Evolutionary conservation across 2,113 vertebrate species (phyloP).

Genomic region (Glaucomys volans): DNA sequence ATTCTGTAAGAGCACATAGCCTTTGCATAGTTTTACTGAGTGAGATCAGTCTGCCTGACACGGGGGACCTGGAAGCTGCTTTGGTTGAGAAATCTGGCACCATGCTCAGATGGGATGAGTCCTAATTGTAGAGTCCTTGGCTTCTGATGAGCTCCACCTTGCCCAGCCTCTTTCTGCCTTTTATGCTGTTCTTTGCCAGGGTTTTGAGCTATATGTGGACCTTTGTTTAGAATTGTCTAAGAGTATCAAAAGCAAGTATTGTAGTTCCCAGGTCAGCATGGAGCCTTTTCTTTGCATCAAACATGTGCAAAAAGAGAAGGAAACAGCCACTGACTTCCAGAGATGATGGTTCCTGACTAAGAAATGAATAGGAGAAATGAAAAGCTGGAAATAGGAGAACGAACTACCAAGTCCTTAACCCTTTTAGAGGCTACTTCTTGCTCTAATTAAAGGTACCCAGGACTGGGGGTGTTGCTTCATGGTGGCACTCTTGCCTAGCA

Average conservation of each 20-base stretch:
- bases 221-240: slow-evolving; percentile 59
- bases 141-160: background rate
- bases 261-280: background rate
- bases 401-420: background rate
- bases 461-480: background rate
- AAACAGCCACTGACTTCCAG: background rate
- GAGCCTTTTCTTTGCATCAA: slow-evolving; percentile 14
- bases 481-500: background rate
- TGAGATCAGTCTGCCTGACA: slow-evolving; percentile 23
- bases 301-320: background rate
- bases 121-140: background rate
- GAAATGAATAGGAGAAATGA: background rate
- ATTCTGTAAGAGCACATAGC: slow-evolving; percentile 43
- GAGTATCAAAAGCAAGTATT: slow-evolving; percentile 33
- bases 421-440: background rate
- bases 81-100: background rate
- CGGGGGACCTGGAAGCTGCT: background rate
- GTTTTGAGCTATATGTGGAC: slow-evolving; percentile 57
- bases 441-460: background rate
- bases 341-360: background rate
- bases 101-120: background rate
- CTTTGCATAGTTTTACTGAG: slow-evolving; percentile 45
- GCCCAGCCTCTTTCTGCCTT: background rate
- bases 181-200: slow-evolving; percentile 31
- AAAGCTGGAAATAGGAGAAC: background rate